Evolutionary conservation across 2,888 invertebrate genomes (phyloP), one percentile per base, ranked within the genome.

Genomic region (Calameuta pallipes): DNA sequence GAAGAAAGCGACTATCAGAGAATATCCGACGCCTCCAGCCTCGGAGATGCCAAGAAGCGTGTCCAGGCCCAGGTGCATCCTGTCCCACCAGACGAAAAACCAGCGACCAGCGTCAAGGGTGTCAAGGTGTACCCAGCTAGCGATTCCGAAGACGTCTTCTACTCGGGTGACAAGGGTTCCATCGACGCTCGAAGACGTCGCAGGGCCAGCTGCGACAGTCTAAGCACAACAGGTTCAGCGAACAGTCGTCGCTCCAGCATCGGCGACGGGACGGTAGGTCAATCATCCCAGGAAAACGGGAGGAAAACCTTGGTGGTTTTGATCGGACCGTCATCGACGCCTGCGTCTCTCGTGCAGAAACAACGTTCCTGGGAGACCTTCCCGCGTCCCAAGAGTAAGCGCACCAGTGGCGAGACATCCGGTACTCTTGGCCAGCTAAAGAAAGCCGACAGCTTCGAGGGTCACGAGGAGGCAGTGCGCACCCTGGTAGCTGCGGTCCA

Each of bases 401-500:
- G 90, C 23, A 82, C 83, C 3, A 75, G 80, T 13, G 83, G 81
- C 34, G 86, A 85, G 56, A 81, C 82, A 13, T 79, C 78, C 37
- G 82, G 81, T 3, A 83, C 84, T 30, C 83, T 91, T 12, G 90
- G 91, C 37, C 92, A 92, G 36, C 86, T 94, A 76, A 92, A 94
- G 80, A 94, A 94, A 86, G 94, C 94, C 1, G 95, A 95, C 85
- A 95, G 94, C 86, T 95, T 95, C 86, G 95, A 95, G 87, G 95
- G 95, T 1, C 95, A 95, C 89, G 95, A 95, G 89, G 94, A 95
- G 86, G 94, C 95, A 1, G 95, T 95, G 1, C 92, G 94, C 80
- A 94, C 94, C 41, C 90, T 95, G 76, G 95, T 95, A 9, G 94
- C 94, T 6, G 95, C 94, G 73, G 95, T 95, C 0, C 94, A 95